These are phyloP conservation scores for Drosophila auraria DNA, from an alignment of 1,140 invertebrate species.

Conservation along the genomic window DNA sequence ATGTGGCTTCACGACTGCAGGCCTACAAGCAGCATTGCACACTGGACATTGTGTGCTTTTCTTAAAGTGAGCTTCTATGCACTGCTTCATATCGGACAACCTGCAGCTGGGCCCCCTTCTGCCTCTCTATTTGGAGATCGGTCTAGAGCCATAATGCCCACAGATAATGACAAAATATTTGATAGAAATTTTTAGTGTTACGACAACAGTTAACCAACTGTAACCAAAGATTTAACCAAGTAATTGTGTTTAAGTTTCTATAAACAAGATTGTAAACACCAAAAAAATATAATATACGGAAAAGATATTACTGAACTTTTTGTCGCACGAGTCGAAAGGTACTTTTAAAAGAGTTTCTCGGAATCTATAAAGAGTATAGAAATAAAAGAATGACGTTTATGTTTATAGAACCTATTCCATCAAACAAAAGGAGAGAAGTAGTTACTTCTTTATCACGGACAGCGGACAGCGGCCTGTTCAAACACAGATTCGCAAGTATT, in stretches of 20 bases:
- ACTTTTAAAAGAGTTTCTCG: not conserved
- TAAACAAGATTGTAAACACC: not conserved
- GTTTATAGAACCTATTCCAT: not conserved
- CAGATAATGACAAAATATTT: not conserved
- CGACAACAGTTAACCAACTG: no score
- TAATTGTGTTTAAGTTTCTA: not conserved
- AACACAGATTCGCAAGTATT: slow-evolving; percentile 2
- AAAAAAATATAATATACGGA: slow-evolving; percentile 1
- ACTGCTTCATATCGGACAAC: not conserved
- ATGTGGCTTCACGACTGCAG: not conserved
- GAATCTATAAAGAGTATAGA: not conserved
- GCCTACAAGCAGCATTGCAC: not conserved
- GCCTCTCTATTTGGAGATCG: not conserved
- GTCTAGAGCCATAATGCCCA: slow-evolving; percentile 2
- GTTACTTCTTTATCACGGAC: not conserved
- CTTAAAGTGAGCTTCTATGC: slow-evolving; percentile 1
- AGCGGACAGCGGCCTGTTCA: not conserved
- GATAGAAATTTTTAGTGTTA: no score
- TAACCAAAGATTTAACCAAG: no score
- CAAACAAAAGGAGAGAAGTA: slow-evolving; percentile 2
- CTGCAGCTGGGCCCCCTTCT: no score
- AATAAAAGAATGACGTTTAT: not conserved
- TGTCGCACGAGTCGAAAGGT: not conserved
- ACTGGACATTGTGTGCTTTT: slow-evolving; percentile 2
- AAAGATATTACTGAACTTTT: slow-evolving; percentile 1